These are phyloP conservation scores for Hydrotaea diabolus DNA, from an alignment of 2,888 invertebrate species.

Conservation along the genomic window DNA sequence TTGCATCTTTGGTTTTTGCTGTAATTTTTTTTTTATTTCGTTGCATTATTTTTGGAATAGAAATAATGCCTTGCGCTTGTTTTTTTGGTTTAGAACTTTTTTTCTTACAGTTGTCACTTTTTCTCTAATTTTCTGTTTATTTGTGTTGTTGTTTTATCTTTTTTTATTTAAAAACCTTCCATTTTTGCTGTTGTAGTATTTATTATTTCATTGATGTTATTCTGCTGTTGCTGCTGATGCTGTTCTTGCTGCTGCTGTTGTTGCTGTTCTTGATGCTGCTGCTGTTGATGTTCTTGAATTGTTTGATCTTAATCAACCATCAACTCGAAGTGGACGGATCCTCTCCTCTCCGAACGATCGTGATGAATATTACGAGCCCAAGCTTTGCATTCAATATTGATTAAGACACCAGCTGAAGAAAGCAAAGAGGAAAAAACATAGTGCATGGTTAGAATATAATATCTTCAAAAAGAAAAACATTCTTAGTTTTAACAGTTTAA, in stretches of 20 bases:
- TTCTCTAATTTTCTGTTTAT: constrained; percentile 72
- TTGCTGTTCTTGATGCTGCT: constrained; percentile 66
- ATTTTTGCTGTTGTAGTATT: constrained; percentile 66
- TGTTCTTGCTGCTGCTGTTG: constrained; percentile 47
- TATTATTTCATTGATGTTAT: constrained; percentile 61
- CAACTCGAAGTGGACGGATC: constrained; percentile 96
- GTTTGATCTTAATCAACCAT: constrained; percentile 89
- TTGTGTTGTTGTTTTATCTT: constrained; percentile 72
- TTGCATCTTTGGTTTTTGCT: constrained; percentile 78
- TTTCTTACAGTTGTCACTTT: constrained; percentile 65
- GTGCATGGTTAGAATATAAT: too few relatives aligned
- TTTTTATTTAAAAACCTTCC: constrained; percentile 57
- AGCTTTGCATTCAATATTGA: constrained; percentile 96
- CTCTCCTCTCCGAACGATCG: constrained; percentile 93
- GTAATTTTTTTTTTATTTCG: constrained; percentile 72
- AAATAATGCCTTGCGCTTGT: constrained; percentile 66
- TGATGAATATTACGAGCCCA: constrained; percentile 95
- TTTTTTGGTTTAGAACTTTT: constrained; percentile 52
- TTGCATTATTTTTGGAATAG: constrained; percentile 70
- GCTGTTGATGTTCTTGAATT: constrained; percentile 64
- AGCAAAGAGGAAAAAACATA: not conserved
- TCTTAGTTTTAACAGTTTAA: not conserved
- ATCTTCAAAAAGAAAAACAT: not conserved
- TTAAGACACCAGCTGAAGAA: constrained; percentile 88
- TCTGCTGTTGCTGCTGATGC: constrained; percentile 50